Conservation (phyloP, 2,113 vertebrate species). For the Xyrauchen texanus region DNA sequence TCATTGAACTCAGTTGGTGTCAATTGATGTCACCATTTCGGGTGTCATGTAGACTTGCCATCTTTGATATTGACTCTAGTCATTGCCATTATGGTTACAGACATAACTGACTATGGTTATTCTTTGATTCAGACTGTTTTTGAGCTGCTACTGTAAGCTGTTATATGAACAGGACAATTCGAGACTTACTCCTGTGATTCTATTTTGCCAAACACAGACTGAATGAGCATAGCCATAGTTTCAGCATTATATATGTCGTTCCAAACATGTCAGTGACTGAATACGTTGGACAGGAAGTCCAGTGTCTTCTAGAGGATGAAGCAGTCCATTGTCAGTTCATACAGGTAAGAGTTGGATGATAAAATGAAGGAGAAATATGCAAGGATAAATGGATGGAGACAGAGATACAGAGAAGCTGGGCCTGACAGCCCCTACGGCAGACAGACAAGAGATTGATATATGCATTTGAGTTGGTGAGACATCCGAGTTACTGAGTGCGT, state of each 20-base stretch:
- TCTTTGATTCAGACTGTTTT: too few species aligned
- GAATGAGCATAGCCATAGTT: too few species aligned
- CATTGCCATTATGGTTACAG: too few species aligned
- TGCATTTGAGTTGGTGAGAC: slow-evolving; percentile 50
- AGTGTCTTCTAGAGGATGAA: slow-evolving; percentile 50
- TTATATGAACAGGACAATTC: too few species aligned
- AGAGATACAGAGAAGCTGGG: slow-evolving; percentile 30
- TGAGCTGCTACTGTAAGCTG: too few species aligned
- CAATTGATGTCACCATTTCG: too few species aligned
- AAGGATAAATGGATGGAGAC: slow-evolving; percentile 26
- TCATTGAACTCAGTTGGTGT: too few species aligned
- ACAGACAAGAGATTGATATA: slow-evolving; percentile 63
- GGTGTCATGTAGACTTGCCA: too few species aligned
- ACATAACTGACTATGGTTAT: too few species aligned
- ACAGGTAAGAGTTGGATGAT: slow-evolving; percentile 25
- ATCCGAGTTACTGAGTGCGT: slow-evolving; percentile 39
- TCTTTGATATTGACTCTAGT: too few species aligned
- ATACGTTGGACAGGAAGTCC: slow-evolving; percentile 41
- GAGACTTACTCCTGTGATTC: too few species aligned
- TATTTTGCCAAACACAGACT: too few species aligned
- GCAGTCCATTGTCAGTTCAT: slow-evolving; percentile 52
- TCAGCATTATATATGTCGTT: not conserved
- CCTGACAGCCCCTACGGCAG: slow-evolving; percentile 45
- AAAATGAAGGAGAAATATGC: slow-evolving; percentile 27
- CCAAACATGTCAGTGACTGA: not conserved